These are phyloP conservation scores for Alca torda DNA, from an alignment of 2,797 vertebrate genomes.

Conservation along the genomic window DNA sequence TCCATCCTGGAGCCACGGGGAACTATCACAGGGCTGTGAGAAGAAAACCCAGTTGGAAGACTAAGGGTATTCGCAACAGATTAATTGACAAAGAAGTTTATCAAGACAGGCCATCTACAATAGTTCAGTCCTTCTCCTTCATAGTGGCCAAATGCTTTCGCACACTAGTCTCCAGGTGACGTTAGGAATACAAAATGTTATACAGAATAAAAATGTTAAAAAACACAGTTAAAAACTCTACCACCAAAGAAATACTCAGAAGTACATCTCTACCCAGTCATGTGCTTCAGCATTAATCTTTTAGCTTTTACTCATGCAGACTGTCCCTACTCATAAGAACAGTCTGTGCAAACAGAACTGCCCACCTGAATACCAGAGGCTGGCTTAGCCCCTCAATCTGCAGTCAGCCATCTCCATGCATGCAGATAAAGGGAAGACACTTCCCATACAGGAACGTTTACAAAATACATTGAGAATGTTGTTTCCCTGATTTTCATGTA, in stretches of 20 bases:
- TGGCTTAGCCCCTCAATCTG: not conserved
- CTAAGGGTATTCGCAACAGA: constrained; percentile 31
- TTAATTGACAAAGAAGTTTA: constrained; percentile 68
- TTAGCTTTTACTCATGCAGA: not conserved
- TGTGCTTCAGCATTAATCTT: not conserved
- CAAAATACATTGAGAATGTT: not conserved
- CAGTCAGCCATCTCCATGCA: not conserved
- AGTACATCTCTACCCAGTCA: not conserved
- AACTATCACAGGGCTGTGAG: constrained; percentile 37
- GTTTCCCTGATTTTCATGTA: not conserved
- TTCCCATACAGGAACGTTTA: not conserved
- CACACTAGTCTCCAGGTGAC: not conserved
- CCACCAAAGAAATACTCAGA: not conserved
- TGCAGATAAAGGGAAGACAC: not conserved
- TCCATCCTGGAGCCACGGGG: constrained; percentile 52
- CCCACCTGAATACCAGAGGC: not conserved
- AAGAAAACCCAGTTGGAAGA: constrained; percentile 35
- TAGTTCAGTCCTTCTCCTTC: not conserved
- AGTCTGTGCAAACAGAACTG: not conserved
- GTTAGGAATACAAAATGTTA: not conserved
- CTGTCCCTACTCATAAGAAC: not conserved
- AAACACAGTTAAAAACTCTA: not conserved
- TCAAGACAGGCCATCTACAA: constrained; percentile 58
- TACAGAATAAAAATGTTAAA: not conserved
- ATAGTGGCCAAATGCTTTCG: constrained; percentile 21